These are phyloP conservation scores for Rutpela maculata DNA, from an alignment of 2,888 invertebrate species.

Conservation along the genomic window DNA sequence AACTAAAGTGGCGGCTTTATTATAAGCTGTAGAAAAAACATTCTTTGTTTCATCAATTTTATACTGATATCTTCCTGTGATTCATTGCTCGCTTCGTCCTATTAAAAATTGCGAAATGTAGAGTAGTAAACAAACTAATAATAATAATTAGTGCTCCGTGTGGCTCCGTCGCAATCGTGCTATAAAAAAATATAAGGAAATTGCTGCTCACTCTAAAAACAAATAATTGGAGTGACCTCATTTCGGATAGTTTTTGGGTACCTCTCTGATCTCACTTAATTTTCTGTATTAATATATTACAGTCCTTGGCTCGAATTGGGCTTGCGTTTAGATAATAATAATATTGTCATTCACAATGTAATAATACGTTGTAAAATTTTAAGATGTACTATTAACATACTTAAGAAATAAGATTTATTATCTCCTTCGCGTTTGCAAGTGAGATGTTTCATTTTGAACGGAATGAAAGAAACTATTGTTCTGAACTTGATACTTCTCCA, in stretches of 20 bases:
- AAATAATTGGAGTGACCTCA: conserved; percentile 33
- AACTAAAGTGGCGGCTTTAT: too few species aligned
- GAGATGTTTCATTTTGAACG: not conserved
- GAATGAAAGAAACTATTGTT: not conserved
- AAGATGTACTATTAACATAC: conserved; percentile 26
- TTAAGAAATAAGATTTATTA: conserved; percentile 14
- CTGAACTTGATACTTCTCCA: not conserved
- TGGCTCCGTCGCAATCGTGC: not conserved
- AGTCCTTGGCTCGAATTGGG: conserved; percentile 29
- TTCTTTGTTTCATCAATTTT: too few species aligned
- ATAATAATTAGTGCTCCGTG: not conserved
- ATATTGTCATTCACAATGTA: conserved; percentile 12
- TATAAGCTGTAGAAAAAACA: too few species aligned
- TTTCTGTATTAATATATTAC: not conserved
- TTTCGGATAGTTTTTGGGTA: conserved; percentile 14
- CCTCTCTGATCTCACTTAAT: not conserved
- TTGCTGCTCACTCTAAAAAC: conserved; percentile 17
- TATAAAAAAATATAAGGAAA: conserved; percentile 36
- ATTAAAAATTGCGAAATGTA: conserved; percentile 2
- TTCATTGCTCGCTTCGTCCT: not conserved
- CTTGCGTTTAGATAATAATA: conserved; percentile 10
- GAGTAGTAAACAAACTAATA: conserved; percentile 5
- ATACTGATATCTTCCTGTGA: not conserved
- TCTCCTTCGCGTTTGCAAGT: not conserved
- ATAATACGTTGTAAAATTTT: conserved; percentile 8